These are phyloP conservation scores for Nycticorax nycticorax DNA, from an alignment of 2,113 vertebrate species.

Conservation along the genomic window DNA sequence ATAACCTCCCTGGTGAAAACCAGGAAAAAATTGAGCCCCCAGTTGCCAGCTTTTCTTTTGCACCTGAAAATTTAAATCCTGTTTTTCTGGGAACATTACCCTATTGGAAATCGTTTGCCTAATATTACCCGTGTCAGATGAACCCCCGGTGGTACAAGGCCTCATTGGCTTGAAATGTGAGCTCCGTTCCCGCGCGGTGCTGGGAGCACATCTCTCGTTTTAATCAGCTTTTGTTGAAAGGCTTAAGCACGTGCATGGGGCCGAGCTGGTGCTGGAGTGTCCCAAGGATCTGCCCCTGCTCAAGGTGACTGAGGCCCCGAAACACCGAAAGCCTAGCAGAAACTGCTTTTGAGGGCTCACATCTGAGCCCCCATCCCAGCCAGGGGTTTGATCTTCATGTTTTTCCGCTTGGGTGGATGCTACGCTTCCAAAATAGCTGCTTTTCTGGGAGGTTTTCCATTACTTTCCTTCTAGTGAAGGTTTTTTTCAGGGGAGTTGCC, in stretches of 20 bases:
- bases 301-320: not conserved
- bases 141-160: accelerated
- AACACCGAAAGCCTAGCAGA: not conserved
- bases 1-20: not conserved
- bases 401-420: not conserved
- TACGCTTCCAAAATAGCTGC: not conserved
- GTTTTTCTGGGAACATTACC: not conserved
- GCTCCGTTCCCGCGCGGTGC: not conserved
- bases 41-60: not conserved
- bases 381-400: not conserved
- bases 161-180: not conserved
- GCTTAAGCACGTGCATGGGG: accelerated
- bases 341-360: not conserved
- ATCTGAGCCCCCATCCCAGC: not conserved
- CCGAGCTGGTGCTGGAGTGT: not conserved
- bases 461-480: not conserved
- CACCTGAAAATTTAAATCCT: not conserved
- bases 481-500: not conserved
- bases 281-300: not conserved
- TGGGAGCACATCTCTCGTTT: not conserved
- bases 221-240: not conserved
- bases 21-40: not conserved
- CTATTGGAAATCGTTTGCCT: not conserved
- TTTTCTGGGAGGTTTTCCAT: not conserved
- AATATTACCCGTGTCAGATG: not conserved